These are phyloP conservation scores for Macrosoma leucophasiata DNA, from an alignment of 2,888 invertebrate genomes.

Conservation along the genomic window DNA sequence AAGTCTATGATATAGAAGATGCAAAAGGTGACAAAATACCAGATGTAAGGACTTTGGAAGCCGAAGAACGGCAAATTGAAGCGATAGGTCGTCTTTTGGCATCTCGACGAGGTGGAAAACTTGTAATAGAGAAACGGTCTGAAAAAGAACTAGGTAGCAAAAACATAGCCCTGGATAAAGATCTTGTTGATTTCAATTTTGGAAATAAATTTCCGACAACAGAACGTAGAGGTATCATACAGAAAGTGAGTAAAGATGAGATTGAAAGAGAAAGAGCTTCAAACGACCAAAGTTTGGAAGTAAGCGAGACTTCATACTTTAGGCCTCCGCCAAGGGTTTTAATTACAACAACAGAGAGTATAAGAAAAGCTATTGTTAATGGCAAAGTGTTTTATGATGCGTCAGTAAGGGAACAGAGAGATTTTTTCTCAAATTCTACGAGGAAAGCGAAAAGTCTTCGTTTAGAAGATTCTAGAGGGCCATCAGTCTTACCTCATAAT, in stretches of 20 bases:
- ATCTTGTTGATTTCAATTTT: slow-evolving; percentile 52
- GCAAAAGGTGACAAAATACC: slow-evolving; percentile 49
- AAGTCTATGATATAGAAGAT: slow-evolving; percentile 64
- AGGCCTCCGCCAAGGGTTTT: slow-evolving; percentile 62
- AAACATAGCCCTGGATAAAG: slow-evolving; percentile 55
- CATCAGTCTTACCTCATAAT: slow-evolving; percentile 39
- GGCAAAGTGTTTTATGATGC: slow-evolving; percentile 70
- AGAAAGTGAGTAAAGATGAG: slow-evolving; percentile 62
- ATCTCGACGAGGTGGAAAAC: slow-evolving; percentile 51
- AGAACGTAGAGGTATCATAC: slow-evolving; percentile 55
- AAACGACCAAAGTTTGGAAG: slow-evolving; percentile 59
- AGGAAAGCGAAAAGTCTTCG: slow-evolving; percentile 37
- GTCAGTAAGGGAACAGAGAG: slow-evolving; percentile 56
- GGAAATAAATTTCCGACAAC: slow-evolving; percentile 52
- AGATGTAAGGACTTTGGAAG: slow-evolving; percentile 58
- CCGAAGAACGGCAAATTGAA: slow-evolving; percentile 69
- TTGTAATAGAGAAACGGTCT: slow-evolving; percentile 57
- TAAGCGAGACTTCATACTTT: slow-evolving; percentile 63
- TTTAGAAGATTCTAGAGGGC: slow-evolving; percentile 39
- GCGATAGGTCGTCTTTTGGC: slow-evolving; percentile 65
- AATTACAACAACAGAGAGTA: slow-evolving; percentile 59
- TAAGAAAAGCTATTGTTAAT: slow-evolving; percentile 61
- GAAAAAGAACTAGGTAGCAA: slow-evolving; percentile 58
- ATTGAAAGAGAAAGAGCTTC: slow-evolving; percentile 49
- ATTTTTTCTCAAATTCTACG: slow-evolving; percentile 40